These are phyloP conservation scores for Rhabdomys dilectus DNA, from an alignment of 2,113 vertebrate species.

Conservation along the genomic window DNA sequence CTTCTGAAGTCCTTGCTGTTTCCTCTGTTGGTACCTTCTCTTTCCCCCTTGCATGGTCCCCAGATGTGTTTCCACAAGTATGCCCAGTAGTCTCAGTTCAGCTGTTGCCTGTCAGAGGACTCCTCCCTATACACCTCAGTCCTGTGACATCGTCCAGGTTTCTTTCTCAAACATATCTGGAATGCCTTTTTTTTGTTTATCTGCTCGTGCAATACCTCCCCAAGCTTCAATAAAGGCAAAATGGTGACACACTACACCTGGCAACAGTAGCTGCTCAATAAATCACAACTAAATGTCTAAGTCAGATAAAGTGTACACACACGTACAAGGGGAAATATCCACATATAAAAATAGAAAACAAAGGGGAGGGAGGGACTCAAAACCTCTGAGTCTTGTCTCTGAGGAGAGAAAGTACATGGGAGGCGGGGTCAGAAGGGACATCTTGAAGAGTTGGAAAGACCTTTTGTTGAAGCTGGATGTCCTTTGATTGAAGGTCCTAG, in stretches of 20 bases:
- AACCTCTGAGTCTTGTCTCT: neutral
- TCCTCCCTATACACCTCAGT: accelerated
- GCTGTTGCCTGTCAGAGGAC: neutral
- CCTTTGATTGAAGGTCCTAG: conserved; percentile 77
- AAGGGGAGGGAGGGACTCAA: neutral
- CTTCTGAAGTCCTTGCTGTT: neutral
- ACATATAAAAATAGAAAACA: neutral
- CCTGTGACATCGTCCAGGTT: neutral
- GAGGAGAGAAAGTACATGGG: neutral
- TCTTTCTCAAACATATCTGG: neutral
- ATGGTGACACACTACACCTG: neutral
- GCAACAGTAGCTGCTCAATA: neutral
- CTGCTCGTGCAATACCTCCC: neutral
- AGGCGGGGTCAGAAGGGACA: neutral
- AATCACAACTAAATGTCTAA: neutral
- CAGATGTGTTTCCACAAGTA: neutral
- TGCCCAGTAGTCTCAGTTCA: neutral
- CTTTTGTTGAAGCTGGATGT: conserved; percentile 67
- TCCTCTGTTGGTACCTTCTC: neutral
- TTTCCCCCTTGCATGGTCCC: neutral
- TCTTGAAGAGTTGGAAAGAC: conserved; percentile 48
- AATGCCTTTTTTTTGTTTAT: neutral
- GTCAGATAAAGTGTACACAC: neutral
- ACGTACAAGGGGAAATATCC: neutral
- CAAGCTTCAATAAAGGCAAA: neutral